Conservation (phyloP, 1,140 invertebrate genomes). For the Oryzaephilus surinamensis region DNA sequence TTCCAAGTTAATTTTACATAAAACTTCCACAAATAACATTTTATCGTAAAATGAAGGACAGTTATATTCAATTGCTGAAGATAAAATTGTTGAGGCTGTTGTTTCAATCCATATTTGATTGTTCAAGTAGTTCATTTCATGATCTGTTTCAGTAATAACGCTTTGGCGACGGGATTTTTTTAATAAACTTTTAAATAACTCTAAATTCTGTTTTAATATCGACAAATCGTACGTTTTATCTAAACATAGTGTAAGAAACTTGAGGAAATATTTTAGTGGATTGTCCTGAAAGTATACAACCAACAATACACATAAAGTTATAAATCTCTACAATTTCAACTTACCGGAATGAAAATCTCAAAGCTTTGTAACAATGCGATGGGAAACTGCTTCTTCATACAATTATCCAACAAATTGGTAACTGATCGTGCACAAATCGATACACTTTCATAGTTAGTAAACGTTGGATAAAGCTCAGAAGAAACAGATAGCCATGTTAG, state of each 20-base stretch:
- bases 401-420: conserved; percentile 40
- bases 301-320: conserved; percentile 11
- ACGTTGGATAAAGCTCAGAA: conserved; percentile 33
- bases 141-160: conserved; percentile 24
- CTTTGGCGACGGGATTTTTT: conserved; percentile 22
- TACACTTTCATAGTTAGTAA: conserved; percentile 31
- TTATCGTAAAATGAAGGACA: conserved; percentile 46
- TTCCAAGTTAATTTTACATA: conserved; percentile 21
- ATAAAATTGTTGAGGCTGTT: conserved; percentile 42
- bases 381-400: conserved; percentile 41
- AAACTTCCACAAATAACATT: conserved; percentile 23
- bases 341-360: conserved; percentile 53
- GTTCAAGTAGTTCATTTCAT: conserved; percentile 28
- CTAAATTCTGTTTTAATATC: conserved; percentile 17
- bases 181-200: conserved; percentile 18
- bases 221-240: conserved; percentile 23
- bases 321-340: conserved; percentile 18
- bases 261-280: conserved; percentile 43
- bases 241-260: conserved; percentile 36
- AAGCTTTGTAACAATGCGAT: conserved; percentile 46
- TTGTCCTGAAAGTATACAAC: conserved; percentile 41
- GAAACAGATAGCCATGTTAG: conserved; percentile 49
- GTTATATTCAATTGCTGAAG: conserved; percentile 40
- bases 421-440: conserved; percentile 36
- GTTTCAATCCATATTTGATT: conserved; percentile 43